Percentiles rank a stretch among this genome's conserved stretches.
These are phyloP conservation scores for Calliscelio sp. DNA, from an alignment of 2,888 invertebrate species.

Conservation along the genomic window DNA sequence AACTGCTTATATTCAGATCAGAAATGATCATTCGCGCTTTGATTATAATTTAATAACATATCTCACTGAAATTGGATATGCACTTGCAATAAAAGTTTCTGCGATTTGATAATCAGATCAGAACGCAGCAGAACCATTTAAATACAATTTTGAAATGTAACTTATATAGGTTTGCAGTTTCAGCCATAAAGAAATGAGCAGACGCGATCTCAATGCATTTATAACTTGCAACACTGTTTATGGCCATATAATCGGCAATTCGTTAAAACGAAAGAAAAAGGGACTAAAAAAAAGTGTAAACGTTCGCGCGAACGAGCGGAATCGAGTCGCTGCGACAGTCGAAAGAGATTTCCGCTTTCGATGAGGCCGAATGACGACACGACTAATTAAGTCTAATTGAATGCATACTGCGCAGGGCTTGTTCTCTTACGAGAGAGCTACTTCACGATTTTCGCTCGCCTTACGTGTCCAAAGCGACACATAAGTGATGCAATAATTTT, in stretches of 20 bases:
- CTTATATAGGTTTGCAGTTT: constrained; percentile 32
- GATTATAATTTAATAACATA: constrained; percentile 53
- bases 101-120: constrained; percentile 67
- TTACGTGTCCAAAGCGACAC: constrained; percentile 67
- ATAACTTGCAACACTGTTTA: not conserved
- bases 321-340: constrained; percentile 50
- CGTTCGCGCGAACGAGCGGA: constrained; percentile 12
- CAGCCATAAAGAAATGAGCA: constrained; percentile 13
- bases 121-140: constrained; percentile 38
- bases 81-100: constrained; percentile 54
- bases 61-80: constrained; percentile 28
- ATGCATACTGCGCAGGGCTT: constrained; percentile 75
- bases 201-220: constrained; percentile 41
- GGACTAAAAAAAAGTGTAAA: constrained; percentile 7
- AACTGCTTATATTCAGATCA: constrained; percentile 34
- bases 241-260: not conserved
- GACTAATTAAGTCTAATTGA: constrained; percentile 80
- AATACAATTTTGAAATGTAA: constrained; percentile 46
- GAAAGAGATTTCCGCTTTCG: constrained; percentile 74
- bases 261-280: not conserved
- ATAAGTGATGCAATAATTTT: constrained; percentile 78
- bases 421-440: constrained; percentile 61
- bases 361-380: constrained; percentile 75
- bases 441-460: constrained; percentile 69
- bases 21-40: constrained; percentile 37